Conservation (phyloP, 2,888 invertebrate species). For the Lepetodrilus schrolli region DNA sequence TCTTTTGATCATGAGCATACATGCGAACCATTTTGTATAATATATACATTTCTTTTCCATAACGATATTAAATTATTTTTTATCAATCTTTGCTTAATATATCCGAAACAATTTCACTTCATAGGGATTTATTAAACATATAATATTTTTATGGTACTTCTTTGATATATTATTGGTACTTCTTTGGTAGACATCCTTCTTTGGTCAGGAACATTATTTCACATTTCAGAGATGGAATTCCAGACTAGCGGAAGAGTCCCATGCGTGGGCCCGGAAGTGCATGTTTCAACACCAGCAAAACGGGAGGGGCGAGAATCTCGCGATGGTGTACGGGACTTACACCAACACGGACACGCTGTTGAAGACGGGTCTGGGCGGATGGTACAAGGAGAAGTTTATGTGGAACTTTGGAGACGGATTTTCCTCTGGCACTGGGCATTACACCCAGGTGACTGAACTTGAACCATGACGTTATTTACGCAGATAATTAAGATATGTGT, state of each 20-base stretch:
- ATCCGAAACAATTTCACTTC: too few species aligned
- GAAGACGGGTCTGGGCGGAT: constrained; percentile 23
- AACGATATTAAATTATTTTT: too few species aligned
- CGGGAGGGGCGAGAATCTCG: constrained; percentile 32
- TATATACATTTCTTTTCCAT: too few species aligned
- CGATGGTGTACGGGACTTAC: constrained; percentile 7
- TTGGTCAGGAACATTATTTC: neutral
- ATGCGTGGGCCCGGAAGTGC: constrained; percentile 21
- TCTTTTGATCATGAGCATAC: too few species aligned
- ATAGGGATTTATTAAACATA: too few species aligned
- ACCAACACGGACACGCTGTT: neutral
- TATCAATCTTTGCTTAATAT: too few species aligned
- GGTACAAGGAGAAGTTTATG: constrained; percentile 26
- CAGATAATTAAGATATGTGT: neutral
- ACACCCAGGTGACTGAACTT: constrained; percentile 28
- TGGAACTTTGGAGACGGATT: constrained; percentile 16
- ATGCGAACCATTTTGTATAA: too few species aligned
- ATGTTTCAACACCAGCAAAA: constrained; percentile 24
- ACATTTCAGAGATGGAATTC: constrained; percentile 25
- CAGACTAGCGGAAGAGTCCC: constrained; percentile 28
- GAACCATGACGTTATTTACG: neutral
- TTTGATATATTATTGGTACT: too few species aligned
- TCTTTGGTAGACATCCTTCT: too few species aligned
- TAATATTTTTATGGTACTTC: too few species aligned
- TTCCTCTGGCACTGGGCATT: constrained; percentile 19